A percentile compares a stretch with the other conserved stretches of the same genome.
These are phyloP conservation scores for Antitype chi DNA, from an alignment of 2,888 invertebrate species.

Conservation along the genomic window DNA sequence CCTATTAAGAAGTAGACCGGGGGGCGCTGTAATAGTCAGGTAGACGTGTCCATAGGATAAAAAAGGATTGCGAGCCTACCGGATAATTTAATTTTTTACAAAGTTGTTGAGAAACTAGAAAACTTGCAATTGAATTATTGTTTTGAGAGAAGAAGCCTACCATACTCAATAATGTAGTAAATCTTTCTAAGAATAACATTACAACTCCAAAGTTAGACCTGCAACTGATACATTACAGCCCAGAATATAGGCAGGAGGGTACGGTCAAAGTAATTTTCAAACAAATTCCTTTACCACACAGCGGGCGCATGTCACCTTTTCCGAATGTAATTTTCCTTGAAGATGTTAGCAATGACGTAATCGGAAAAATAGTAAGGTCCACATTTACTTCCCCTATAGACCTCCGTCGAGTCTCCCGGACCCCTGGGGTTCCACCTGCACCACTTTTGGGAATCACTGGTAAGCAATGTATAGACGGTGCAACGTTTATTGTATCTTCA, in stretches of 20 bases:
- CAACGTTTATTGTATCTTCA: not conserved
- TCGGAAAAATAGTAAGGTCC: too few relatives aligned
- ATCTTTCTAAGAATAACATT: too few relatives aligned
- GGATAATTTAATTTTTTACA: too few relatives aligned
- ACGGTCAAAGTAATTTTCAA: not conserved
- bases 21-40: too few relatives aligned
- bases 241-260: not conserved
- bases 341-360: not conserved
- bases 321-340: not conserved
- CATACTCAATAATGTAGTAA: not conserved
- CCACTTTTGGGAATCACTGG: not conserved
- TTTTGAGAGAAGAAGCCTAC: not conserved
- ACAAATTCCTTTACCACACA: not conserved
- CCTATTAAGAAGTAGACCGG: too few relatives aligned
- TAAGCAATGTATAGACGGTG: not conserved
- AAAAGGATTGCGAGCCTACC: too few relatives aligned
- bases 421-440: too few relatives aligned
- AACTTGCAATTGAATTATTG: not conserved
- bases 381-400: too few relatives aligned
- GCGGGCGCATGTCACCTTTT: not conserved
- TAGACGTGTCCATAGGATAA: too few relatives aligned
- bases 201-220: not conserved
- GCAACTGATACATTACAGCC: not conserved
- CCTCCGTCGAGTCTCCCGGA: too few relatives aligned
- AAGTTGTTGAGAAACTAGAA: too few relatives aligned